Conservation (phyloP, 1,140 invertebrate genomes). For the Metaphire vulgaris region DNA sequence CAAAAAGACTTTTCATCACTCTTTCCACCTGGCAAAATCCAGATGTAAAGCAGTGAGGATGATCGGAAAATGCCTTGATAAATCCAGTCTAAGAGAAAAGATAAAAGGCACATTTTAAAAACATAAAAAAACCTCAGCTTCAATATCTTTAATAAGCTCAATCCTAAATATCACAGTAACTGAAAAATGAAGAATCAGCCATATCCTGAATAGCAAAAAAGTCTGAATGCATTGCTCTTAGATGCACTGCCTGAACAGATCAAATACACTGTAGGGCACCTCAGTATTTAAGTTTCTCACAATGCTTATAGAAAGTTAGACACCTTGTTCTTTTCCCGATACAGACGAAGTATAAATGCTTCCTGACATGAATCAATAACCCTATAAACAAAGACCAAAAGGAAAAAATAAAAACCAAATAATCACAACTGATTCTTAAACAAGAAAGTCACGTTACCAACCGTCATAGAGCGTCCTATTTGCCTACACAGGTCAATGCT, state of each 20-base stretch:
- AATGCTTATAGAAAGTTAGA: no score
- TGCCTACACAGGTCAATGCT: background rate
- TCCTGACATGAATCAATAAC: constrained; percentile 89
- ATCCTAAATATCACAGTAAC: background rate
- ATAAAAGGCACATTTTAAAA: constrained; percentile 30
- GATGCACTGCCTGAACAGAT: background rate
- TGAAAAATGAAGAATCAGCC: background rate
- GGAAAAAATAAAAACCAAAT: background rate
- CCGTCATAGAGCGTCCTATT: no score
- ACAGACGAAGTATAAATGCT: constrained; percentile 84
- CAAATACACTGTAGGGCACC: no score
- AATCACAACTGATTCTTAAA: background rate
- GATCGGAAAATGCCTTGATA: constrained; percentile 85
- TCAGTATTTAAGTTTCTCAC: no score
- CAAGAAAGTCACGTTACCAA: background rate
- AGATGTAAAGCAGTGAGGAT: constrained; percentile 74
- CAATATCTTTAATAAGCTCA: no score
- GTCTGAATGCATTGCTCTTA: background rate
- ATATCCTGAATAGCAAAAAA: constrained; percentile 1
- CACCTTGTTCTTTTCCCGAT: constrained; percentile 82
- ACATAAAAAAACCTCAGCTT: no score
- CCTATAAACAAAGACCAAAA: constrained; percentile 40
- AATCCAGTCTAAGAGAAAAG: constrained; percentile 79
- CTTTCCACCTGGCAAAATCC: constrained; percentile 81
- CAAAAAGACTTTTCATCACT: constrained; percentile 86